These are phyloP conservation scores for Lutraria lutraria DNA, from an alignment of 2,888 invertebrate genomes.

Conservation along the genomic window DNA sequence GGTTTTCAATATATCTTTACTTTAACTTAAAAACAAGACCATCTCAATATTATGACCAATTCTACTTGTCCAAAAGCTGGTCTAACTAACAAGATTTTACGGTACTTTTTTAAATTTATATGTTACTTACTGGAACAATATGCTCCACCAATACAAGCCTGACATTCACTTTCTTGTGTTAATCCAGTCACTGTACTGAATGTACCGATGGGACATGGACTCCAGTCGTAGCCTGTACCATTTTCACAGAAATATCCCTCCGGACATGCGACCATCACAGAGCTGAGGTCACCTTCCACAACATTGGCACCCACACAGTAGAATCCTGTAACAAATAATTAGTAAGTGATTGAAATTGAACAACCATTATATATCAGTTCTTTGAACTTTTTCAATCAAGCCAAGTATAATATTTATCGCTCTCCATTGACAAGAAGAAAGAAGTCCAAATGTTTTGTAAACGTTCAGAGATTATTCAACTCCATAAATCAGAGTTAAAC, in stretches of 20 bases:
- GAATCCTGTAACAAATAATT: constrained; percentile 75
- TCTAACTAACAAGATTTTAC: too few relatives aligned
- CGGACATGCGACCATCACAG: constrained; percentile 81
- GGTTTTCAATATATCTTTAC: too few relatives aligned
- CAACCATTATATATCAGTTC: not conserved
- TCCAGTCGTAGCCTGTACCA: constrained; percentile 85
- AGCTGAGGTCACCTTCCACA: constrained; percentile 74
- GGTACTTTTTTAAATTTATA: not conserved
- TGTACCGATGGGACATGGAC: constrained; percentile 83
- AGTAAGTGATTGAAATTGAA: not conserved
- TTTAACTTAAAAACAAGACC: too few relatives aligned
- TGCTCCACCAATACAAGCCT: constrained; percentile 78
- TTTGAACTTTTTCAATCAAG: not conserved
- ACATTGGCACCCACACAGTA: constrained; percentile 84
- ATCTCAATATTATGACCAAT: too few relatives aligned
- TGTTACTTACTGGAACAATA: constrained; percentile 78
- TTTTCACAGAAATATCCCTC: constrained; percentile 85
- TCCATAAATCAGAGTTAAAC: too few relatives aligned
- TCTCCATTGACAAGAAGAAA: too few relatives aligned
- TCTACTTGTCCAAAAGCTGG: too few relatives aligned
- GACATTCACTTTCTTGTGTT: constrained; percentile 76
- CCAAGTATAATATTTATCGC: too few relatives aligned
- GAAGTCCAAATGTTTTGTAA: too few relatives aligned
- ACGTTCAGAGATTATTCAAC: too few relatives aligned
- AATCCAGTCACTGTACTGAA: constrained; percentile 77